Conservation (phyloP, 1,140 invertebrate species). For the Aphelenchoides avenae region DNA sequence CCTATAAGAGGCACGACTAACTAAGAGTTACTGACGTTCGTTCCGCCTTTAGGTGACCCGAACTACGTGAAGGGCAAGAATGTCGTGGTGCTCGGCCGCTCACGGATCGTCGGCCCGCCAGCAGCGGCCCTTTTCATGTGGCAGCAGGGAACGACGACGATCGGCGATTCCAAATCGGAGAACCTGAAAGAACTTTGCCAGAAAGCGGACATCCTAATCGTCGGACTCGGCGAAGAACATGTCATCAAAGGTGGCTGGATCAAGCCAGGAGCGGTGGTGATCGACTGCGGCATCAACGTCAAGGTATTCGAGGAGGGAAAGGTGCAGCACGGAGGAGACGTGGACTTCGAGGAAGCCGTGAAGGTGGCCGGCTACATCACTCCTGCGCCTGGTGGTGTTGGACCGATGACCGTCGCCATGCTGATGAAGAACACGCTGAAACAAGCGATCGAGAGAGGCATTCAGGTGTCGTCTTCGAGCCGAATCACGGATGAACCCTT, state of each 20-base stretch:
- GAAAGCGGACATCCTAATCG: slow-evolving; percentile 87
- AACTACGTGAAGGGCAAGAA: slow-evolving; percentile 72
- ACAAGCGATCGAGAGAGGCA: slow-evolving; percentile 56
- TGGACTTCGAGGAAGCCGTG: slow-evolving; percentile 75
- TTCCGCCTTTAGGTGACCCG: slow-evolving; percentile 39
- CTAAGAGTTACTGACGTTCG: no score
- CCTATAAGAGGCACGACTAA: no score
- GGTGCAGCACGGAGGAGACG: slow-evolving; percentile 79
- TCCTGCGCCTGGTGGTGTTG: slow-evolving; percentile 94
- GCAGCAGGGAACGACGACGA: slow-evolving; percentile 77
- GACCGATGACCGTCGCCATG: slow-evolving; percentile 97
- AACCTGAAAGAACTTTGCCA: slow-evolving; percentile 54
- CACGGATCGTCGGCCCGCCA: slow-evolving; percentile 94
- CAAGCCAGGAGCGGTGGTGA: slow-evolving; percentile 95
- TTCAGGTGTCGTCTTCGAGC: no score
- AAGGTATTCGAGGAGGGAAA: slow-evolving; percentile 70
- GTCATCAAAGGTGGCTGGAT: slow-evolving; percentile 93
- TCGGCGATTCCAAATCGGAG: slow-evolving; percentile 86
- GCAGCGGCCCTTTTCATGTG: slow-evolving; percentile 88
- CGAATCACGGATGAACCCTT: no score
- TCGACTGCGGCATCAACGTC: slow-evolving; percentile 96
- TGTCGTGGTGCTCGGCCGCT: slow-evolving; percentile 89
- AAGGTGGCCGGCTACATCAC: slow-evolving; percentile 81
- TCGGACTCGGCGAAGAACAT: slow-evolving; percentile 83
- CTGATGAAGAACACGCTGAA: slow-evolving; percentile 87